Conservation (phyloP, 2,797 vertebrate species). For the Propithecus deckenii region DNA sequence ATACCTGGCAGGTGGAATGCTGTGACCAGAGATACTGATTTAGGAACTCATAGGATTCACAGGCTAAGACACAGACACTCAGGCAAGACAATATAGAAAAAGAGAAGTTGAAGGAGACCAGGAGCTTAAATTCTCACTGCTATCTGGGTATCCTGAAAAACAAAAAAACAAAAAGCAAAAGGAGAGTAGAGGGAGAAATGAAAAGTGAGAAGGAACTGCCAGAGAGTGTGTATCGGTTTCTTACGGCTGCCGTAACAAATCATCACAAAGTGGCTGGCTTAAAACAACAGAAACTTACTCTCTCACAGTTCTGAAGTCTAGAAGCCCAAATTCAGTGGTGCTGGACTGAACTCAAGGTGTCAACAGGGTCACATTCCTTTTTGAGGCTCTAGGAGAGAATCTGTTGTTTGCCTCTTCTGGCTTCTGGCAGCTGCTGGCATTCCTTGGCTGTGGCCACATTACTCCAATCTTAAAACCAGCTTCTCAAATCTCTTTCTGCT, state of each 20-base stretch:
- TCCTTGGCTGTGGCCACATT: background rate
- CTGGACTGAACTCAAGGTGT: background rate
- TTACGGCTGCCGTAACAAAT: background rate
- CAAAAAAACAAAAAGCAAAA: background rate
- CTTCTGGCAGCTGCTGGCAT: background rate
- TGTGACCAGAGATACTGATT: background rate
- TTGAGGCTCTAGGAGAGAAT: background rate
- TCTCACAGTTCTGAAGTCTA: background rate
- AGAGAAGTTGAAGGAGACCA: background rate
- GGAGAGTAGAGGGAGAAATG: no score
- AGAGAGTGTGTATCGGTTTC: background rate
- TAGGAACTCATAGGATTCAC: background rate
- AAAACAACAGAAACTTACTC: background rate
- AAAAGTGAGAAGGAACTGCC: background rate
- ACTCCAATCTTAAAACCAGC: background rate
- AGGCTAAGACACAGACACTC: background rate
- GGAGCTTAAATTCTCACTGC: background rate
- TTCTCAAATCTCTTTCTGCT: background rate
- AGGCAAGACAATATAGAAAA: background rate
- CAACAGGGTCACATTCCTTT: background rate
- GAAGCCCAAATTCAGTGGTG: background rate
- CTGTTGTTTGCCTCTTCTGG: background rate
- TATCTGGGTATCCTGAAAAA: background rate
- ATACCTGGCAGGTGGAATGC: background rate
- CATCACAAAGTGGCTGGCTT: background rate